phyloP scores from a whole-genome alignment of 2,888 invertebrate species.

The Drosophila multiciliata region DNA sequence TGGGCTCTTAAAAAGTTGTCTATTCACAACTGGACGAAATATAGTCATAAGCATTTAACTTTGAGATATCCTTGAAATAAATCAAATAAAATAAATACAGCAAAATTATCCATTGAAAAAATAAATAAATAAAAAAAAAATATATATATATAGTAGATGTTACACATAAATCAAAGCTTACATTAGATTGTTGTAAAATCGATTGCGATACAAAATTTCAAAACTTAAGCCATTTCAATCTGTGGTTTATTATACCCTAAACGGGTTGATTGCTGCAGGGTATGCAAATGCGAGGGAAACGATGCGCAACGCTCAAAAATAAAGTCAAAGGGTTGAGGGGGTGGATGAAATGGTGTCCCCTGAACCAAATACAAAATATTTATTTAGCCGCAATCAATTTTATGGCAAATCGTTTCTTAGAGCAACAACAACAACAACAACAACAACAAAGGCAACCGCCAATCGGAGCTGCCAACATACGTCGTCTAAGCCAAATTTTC shows the following conservation, averaged over 20 bases:
- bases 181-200: not conserved
- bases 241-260: not conserved
- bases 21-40: slow-evolving; percentile 20
- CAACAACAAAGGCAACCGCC: slow-evolving; percentile 8
- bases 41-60: not conserved
- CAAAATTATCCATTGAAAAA: not conserved
- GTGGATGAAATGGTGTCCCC: slow-evolving; percentile 13
- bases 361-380: slow-evolving; percentile 59
- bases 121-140: too few species aligned
- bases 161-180: not conserved
- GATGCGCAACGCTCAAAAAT: slow-evolving; percentile 45
- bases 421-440: slow-evolving; percentile 26
- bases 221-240: not conserved
- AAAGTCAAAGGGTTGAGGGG: slow-evolving; percentile 47
- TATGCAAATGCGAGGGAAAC: slow-evolving; percentile 42
- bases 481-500: slow-evolving; percentile 46
- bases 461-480: slow-evolving; percentile 13
- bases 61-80: not conserved
- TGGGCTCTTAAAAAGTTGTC: slow-evolving; percentile 16
- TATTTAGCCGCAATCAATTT: slow-evolving; percentile 79
- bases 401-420: slow-evolving; percentile 69
- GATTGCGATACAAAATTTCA: not conserved
- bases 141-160: not conserved
- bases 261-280: slow-evolving; percentile 9
- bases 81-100: too few species aligned